Evolutionary conservation across 2,113 vertebrate genomes (phyloP).

Genomic region (Nipponia nippon): DNA sequence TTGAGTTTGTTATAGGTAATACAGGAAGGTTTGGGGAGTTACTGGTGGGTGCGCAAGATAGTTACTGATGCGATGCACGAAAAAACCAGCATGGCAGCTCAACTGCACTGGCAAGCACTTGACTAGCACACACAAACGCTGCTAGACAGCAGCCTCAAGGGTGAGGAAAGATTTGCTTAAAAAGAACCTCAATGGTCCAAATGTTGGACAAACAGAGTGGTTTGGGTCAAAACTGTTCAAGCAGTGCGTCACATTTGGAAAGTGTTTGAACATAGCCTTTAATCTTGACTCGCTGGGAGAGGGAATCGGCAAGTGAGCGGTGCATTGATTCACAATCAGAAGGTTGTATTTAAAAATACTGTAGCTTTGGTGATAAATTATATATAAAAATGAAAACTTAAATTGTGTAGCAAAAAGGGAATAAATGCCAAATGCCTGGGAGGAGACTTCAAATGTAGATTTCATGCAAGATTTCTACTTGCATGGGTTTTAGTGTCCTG

Average conservation of each 20-base stretch:
- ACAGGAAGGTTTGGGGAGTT: not conserved
- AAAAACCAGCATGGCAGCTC: not conserved
- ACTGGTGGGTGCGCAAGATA: not conserved
- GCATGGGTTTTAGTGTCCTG: not conserved
- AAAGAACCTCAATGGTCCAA: not conserved
- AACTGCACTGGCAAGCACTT: accelerated
- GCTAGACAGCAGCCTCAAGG: not conserved
- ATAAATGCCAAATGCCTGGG: not conserved
- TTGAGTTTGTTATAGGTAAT: not conserved
- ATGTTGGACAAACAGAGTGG: not conserved
- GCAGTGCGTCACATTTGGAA: accelerated
- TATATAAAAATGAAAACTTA: not conserved
- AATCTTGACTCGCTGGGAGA: not conserved
- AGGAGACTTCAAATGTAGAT: not conserved
- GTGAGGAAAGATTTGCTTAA: not conserved
- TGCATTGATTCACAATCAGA: not conserved
- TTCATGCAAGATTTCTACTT: not conserved
- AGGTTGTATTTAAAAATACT: not conserved
- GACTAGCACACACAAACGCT: not conserved
- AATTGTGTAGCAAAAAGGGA: not conserved
- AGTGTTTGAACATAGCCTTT: not conserved
- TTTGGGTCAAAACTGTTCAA: not conserved
- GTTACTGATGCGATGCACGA: accelerated
- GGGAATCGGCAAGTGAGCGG: not conserved
- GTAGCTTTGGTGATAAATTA: not conserved